Evolutionary conservation across 30 jellyfish, hydroid and myxozoan genomes (phyloP).

Genomic region (Clytia hemisphaerica): DNA sequence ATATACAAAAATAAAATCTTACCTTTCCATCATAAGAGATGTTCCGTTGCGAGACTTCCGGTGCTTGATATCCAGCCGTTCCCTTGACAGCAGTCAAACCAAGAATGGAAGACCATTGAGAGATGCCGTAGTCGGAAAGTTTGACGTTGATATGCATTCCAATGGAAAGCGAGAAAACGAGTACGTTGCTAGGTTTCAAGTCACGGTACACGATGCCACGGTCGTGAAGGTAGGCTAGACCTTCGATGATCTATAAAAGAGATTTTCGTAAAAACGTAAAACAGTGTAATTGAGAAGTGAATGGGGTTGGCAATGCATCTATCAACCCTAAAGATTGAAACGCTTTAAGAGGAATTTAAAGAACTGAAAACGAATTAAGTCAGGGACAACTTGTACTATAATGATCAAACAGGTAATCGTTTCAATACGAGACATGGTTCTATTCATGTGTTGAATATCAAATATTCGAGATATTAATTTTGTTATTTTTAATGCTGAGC

Average conservation of each 20-base stretch:
- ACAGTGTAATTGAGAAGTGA: no score
- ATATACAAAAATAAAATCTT: neutral
- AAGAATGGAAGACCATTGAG: conserved; percentile 65
- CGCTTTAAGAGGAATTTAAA: no score
- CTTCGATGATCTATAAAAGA: conserved; percentile 57
- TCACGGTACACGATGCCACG: conserved; percentile 79
- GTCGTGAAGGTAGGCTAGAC: conserved; percentile 67
- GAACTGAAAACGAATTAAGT: no score
- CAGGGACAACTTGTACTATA: no score
- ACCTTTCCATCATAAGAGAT: conserved; percentile 57
- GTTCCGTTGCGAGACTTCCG: conserved; percentile 64
- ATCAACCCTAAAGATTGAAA: no score
- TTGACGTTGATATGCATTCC: conserved; percentile 71
- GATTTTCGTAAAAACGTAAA: no score
- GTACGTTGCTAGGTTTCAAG: conserved; percentile 90
- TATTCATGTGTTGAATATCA: no score
- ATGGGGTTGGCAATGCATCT: no score
- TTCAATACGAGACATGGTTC: no score
- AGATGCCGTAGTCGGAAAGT: conserved; percentile 85
- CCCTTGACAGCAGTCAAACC: conserved; percentile 71
- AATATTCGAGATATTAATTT: no score
- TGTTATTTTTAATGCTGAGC: no score
- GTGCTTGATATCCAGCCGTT: conserved; percentile 83
- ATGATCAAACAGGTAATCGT: no score
- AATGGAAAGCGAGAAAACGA: conserved; percentile 70